A percentile compares a stretch with the other conserved stretches of the same genome.
phyloP scores from a whole-genome alignment of 2,113 vertebrate species.

The Anoura caudifer region DNA sequence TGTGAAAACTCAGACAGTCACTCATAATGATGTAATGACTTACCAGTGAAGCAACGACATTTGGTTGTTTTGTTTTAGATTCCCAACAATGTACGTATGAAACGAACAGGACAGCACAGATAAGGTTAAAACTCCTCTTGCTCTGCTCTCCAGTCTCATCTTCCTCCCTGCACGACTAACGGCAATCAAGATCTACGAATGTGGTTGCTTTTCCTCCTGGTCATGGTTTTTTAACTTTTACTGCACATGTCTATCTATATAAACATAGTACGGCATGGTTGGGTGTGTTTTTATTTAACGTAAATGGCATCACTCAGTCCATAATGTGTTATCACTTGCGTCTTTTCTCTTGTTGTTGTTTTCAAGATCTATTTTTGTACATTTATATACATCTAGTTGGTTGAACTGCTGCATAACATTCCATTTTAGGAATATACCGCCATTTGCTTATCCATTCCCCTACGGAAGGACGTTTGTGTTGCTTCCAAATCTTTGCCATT shows the following conservation, averaged over 20 bases:
- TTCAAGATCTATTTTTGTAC: slow-evolving; percentile 6
- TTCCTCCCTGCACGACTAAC: not conserved
- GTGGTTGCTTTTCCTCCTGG: not conserved
- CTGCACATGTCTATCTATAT: not conserved
- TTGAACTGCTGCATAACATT: slow-evolving; percentile 36
- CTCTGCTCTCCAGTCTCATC: not conserved
- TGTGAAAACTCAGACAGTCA: not conserved
- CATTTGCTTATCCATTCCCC: not conserved
- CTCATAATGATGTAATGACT: not conserved
- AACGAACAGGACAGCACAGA: not conserved
- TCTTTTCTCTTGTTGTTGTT: not conserved
- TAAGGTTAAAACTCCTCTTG: not conserved
- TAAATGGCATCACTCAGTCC: not conserved
- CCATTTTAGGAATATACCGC: not conserved
- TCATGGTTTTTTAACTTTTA: slow-evolving; percentile 33
- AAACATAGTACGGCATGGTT: slow-evolving; percentile 33
- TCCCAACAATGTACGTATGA: not conserved
- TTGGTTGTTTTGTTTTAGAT: not conserved
- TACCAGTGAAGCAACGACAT: not conserved
- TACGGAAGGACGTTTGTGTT: not conserved
- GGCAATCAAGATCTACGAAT: not conserved
- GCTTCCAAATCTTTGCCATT: slow-evolving; percentile 17
- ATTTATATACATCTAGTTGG: not conserved
- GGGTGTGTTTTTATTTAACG: slow-evolving; percentile 43
- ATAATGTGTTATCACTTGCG: not conserved